These are phyloP conservation scores for Nyctibius grandis DNA, from an alignment of 2,797 vertebrate genomes.

Conservation along the genomic window DNA sequence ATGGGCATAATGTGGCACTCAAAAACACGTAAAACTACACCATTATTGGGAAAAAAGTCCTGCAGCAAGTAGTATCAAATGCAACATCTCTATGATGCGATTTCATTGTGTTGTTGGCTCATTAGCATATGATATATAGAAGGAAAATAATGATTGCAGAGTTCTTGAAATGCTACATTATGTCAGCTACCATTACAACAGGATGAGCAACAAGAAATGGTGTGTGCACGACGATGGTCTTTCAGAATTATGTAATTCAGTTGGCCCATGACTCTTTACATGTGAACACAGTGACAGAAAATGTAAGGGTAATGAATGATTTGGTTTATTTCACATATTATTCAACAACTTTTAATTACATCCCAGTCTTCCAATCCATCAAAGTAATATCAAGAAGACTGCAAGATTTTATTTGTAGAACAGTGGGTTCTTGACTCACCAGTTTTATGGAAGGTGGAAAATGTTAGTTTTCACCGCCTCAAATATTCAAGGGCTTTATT, in stretches of 20 bases:
- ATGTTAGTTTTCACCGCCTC: not conserved
- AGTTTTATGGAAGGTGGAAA: not conserved
- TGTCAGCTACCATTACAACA: not conserved
- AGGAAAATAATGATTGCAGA: not conserved
- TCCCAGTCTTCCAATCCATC: not conserved
- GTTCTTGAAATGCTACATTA: not conserved
- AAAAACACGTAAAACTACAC: not conserved
- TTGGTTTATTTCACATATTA: not conserved
- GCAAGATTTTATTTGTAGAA: not conserved
- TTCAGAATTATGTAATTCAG: not conserved
- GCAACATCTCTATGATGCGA: not conserved
- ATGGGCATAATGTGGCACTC: rapidly evolving
- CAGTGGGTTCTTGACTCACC: not conserved
- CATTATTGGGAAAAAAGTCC: not conserved
- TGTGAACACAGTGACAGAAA: not conserved
- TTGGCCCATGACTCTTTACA: not conserved
- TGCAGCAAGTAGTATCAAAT: not conserved
- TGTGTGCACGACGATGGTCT: not conserved
- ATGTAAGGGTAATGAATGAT: not conserved
- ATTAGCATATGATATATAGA: not conserved
- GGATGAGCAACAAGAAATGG: not conserved
- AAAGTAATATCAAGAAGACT: not conserved
- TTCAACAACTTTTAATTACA: not conserved
- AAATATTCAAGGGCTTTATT: not conserved
- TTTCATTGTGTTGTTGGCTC: not conserved